Evolutionary conservation across 2,888 invertebrate genomes (phyloP).

Genomic region (Flexamia atlantica): DNA sequence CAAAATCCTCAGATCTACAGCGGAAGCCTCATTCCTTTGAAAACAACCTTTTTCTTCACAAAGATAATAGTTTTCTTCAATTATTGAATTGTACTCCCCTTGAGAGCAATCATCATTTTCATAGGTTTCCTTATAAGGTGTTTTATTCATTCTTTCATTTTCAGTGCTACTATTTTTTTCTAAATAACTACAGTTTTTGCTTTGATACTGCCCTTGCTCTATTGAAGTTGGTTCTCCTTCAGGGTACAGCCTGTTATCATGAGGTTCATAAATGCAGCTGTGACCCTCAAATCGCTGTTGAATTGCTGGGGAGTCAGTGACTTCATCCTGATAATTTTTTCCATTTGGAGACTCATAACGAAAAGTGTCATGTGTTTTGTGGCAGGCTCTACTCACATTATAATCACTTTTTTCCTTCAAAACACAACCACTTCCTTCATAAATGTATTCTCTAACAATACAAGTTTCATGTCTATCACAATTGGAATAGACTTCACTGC

Average conservation of each 20-base stretch:
- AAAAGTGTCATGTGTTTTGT: neutral
- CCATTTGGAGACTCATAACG: neutral
- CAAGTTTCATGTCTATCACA: neutral
- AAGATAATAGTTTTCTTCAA: neutral
- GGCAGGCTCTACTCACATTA: neutral
- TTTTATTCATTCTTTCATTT: neutral
- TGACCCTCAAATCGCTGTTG: neutral
- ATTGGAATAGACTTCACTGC: neutral
- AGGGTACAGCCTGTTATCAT: neutral
- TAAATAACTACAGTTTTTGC: neutral
- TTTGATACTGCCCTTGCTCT: neutral
- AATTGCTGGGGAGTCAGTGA: neutral
- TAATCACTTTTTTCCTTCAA: neutral
- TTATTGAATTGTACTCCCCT: neutral
- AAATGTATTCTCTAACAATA: neutral
- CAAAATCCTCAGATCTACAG: conserved; percentile 10
- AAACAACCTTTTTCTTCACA: neutral
- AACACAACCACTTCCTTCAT: neutral
- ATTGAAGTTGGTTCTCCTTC: neutral
- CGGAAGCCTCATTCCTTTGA: neutral
- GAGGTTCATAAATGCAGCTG: neutral
- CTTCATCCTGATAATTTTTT: neutral
- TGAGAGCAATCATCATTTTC: neutral
- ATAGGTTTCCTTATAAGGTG: neutral
- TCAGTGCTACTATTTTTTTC: neutral